Evolutionary conservation across 2,888 invertebrate species (phyloP).

Genomic region (Chloroclystis v-ata): DNA sequence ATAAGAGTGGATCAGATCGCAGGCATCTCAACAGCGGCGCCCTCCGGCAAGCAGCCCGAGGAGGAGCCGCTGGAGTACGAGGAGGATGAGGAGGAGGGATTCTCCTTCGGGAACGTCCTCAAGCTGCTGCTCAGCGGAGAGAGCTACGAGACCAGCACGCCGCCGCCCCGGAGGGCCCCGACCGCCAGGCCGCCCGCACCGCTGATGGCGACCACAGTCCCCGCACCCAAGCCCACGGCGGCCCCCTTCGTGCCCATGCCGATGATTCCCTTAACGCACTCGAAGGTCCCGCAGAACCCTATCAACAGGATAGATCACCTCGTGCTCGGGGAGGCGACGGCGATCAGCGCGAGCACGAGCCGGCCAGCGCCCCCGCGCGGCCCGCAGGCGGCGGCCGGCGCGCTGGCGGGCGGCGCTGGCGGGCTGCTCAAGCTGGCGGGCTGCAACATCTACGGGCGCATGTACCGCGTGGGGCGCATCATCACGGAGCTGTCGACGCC

Average conservation of each 20-base stretch:
- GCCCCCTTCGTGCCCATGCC: conserved; percentile 53
- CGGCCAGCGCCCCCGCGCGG: conserved; percentile 38
- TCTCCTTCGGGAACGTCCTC: conserved; percentile 80
- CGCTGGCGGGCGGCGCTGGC: conserved; percentile 65
- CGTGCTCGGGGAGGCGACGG: conserved; percentile 64
- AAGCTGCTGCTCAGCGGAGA: conserved; percentile 79
- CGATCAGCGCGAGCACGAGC: conserved; percentile 51
- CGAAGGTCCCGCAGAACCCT: conserved; percentile 44
- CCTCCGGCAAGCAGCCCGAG: conserved; percentile 27
- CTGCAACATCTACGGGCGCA: conserved; percentile 93
- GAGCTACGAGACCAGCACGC: conserved; percentile 56
- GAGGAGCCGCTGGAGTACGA: conserved; percentile 52
- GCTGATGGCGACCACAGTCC: conserved; percentile 26
- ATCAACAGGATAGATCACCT: conserved; percentile 67
- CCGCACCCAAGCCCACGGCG: conserved; percentile 32
- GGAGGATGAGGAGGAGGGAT: conserved; percentile 66
- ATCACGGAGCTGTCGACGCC: conserved; percentile 89
- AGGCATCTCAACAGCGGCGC: conserved; percentile 27
- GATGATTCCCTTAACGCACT: conserved; percentile 41
- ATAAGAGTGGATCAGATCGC: conserved; percentile 12
- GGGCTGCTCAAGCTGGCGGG: conserved; percentile 88
- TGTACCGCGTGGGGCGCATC: conserved; percentile 90
- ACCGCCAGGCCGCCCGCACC: conserved; percentile 26
- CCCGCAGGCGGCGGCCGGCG: conserved; percentile 18
- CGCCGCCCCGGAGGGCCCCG: conserved; percentile 21